Conservation (phyloP, 2,888 invertebrate genomes). For the Halictus quadricinctus region DNA sequence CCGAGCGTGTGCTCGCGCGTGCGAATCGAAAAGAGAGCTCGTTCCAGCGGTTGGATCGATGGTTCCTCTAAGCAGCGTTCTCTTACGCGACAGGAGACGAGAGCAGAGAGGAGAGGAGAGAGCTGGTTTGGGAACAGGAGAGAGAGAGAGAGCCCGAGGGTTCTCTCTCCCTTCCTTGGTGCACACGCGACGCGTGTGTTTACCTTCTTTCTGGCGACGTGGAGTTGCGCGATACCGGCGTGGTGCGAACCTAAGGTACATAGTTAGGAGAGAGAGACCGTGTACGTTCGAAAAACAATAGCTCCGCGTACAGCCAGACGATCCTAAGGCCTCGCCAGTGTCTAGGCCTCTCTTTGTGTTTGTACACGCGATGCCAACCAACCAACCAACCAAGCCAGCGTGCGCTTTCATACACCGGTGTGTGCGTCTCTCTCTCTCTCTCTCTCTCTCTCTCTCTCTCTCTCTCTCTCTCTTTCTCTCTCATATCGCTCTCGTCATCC, state of each 20-base stretch:
- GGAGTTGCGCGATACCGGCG: slow-evolving; percentile 25
- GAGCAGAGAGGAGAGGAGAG: background rate
- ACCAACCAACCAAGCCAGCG: background rate
- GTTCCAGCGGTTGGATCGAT: slow-evolving; percentile 48
- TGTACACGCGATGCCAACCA: slow-evolving; percentile 22
- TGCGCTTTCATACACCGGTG: slow-evolving; percentile 12
- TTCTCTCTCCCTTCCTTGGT: background rate
- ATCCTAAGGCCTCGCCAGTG: slow-evolving; percentile 50
- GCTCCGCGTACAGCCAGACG: slow-evolving; percentile 41
- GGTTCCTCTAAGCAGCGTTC: slow-evolving; percentile 27
- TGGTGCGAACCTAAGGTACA: slow-evolving; percentile 29
- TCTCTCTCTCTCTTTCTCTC: too few relatives aligned
- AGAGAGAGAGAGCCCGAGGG: background rate
- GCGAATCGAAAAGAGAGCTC: slow-evolving; percentile 39
- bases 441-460: background rate
- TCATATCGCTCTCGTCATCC: background rate
- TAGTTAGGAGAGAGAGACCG: background rate
- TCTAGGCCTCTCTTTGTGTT: slow-evolving; percentile 23
- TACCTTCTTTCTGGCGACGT: slow-evolving; percentile 40
- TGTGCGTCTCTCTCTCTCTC: background rate
- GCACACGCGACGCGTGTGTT: slow-evolving; percentile 28
- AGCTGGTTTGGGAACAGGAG: background rate
- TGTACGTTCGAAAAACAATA: slow-evolving; percentile 64
- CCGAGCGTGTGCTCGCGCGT: slow-evolving; percentile 46
- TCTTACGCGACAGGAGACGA: background rate